Conservation (phyloP, 1,140 invertebrate species). For the Acyrthosiphon pisum region DNA sequence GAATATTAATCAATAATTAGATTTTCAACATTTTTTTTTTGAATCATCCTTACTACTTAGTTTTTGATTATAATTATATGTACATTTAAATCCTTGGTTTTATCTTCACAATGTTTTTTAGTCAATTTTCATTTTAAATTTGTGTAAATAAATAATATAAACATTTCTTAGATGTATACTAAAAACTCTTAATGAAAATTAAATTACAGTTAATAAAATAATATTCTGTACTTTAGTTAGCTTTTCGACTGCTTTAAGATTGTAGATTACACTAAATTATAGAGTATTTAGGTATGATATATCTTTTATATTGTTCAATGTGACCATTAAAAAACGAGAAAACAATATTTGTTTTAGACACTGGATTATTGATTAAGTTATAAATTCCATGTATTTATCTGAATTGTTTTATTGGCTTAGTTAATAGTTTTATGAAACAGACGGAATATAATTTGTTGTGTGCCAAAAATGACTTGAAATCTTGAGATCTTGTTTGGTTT, state of each 20-base stretch:
- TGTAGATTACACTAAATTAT: not conserved
- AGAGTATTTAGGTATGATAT: not conserved
- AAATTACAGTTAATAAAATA: not conserved
- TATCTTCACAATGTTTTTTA: not conserved
- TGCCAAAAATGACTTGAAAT: not conserved
- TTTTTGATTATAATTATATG: not conserved
- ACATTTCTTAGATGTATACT: not conserved
- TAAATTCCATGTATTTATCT: not conserved
- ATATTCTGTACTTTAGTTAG: not conserved
- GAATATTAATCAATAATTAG: no score
- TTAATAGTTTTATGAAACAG: slow-evolving; percentile 8
- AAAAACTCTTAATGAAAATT: no score
- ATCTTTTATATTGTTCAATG: not conserved
- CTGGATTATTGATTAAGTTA: not conserved
- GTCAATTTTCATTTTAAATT: not conserved
- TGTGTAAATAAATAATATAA: not conserved
- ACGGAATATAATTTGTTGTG: not conserved
- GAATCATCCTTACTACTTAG: not conserved
- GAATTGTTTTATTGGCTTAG: not conserved
- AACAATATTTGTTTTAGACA: not conserved
- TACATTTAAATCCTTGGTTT: not conserved
- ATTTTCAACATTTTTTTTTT: no score
- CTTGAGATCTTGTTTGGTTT: not conserved
- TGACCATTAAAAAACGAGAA: not conserved
- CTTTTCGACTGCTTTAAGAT: no score